phyloP scores from a whole-genome alignment of 2,797 vertebrate species.

The Myioborus melanocephalus region DNA sequence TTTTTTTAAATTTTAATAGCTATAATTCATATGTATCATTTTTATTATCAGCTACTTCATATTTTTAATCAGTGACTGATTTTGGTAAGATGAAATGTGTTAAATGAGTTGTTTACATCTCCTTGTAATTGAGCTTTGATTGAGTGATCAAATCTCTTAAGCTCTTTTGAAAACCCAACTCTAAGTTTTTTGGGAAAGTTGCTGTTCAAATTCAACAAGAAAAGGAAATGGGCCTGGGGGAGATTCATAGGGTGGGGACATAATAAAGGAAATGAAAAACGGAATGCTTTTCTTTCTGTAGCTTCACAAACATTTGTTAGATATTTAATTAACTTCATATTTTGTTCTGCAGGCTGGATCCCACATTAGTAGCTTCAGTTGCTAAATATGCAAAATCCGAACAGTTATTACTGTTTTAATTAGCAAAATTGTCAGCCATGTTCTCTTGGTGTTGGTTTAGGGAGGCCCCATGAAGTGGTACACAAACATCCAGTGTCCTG shows the following conservation, averaged over 20 bases:
- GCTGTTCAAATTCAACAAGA: constrained; percentile 30
- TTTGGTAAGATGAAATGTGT: not conserved
- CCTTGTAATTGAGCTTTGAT: accelerated
- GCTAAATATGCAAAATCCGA: constrained; percentile 30
- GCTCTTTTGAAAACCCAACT: not conserved
- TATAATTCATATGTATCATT: not conserved
- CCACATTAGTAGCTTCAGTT: constrained; percentile 44
- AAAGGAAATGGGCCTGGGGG: constrained; percentile 55
- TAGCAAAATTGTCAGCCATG: constrained; percentile 19
- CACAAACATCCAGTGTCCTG: not conserved
- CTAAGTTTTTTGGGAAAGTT: constrained; percentile 36
- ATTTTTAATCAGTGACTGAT: not conserved
- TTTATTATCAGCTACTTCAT: not conserved
- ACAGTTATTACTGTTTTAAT: constrained; percentile 47
- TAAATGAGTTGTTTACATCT: not conserved
- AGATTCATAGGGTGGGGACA: constrained; percentile 32
- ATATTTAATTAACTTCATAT: constrained; percentile 57
- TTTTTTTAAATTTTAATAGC: not conserved
- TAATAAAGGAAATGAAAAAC: constrained; percentile 55
- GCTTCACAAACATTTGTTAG: constrained; percentile 46
- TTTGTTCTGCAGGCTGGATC: constrained; percentile 8
- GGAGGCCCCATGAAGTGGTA: not conserved
- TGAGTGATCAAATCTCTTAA: not conserved
- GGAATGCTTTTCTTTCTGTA: constrained; percentile 50
- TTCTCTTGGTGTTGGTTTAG: constrained; percentile 29